Evolutionary conservation across 2,888 invertebrate species (phyloP), one percentile per base, ranked within the genome.

Genomic region (Xanthia togata): DNA sequence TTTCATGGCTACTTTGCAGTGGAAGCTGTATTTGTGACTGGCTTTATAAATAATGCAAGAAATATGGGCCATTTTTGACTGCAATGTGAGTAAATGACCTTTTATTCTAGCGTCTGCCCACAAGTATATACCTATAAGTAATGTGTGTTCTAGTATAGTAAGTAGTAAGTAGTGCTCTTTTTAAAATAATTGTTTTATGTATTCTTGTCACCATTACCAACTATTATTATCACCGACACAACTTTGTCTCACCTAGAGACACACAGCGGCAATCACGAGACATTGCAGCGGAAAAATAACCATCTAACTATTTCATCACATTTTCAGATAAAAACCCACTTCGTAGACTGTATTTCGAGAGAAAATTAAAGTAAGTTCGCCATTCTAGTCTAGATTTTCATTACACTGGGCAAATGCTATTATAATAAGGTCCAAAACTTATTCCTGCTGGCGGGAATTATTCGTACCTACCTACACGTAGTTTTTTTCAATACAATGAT

Each of bases 361-460:
- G 82, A 79, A 82, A 76, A 68, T 50, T 76, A 68, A 60, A 44
- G 38, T 76, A 69, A 76, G 31, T 69, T 69, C 26, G 41, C 50
- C 11, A 31, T 67, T 60, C 50, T 82, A 79, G 69, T 60, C 38
- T 77, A 69, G 57, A 23, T 59, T 44, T 41, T 57, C 14, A 26
- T 23, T n/a, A 38, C 11, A 35, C 38, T 59, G 59, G 70, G 71
- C 76, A 82, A 71, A 75, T 64, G 68, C 55, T 82, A 62, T 65
- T 44, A 8, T 55, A 47, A 57, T 41, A n/a, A 50, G 59, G 71
- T 53, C 12, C 0, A 47, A 60, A 70, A 73, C 8, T 2, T 38
- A 74, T 83, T 83, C 83, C 83, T 83, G 83, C 83, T 82, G 86
- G 83, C 83, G 86, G 83, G 83, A 83, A 85, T 59, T 12, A 6